Percentiles rank a stretch among this genome's conserved stretches.
Conservation (phyloP, 1,140 invertebrate genomes). For the Thaumetopoea pityocampa region DNA sequence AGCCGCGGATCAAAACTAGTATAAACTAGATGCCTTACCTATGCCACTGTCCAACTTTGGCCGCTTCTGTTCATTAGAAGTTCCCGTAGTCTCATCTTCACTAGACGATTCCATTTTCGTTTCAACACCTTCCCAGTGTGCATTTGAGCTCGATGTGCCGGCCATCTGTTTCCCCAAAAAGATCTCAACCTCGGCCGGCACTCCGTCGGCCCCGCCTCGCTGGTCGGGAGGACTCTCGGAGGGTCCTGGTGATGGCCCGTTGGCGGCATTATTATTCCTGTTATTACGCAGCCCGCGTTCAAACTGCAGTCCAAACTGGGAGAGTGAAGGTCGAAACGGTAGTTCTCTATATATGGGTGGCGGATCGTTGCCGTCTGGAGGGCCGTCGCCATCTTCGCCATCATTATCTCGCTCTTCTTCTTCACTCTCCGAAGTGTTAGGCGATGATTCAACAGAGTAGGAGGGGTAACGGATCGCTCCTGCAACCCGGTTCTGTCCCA, state of each 20-base stretch:
- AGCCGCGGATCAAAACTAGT: too few species aligned
- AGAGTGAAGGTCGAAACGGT: too few species aligned
- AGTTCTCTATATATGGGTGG: too few species aligned
- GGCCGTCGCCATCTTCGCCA: constrained; percentile 6
- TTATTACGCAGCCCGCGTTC: too few species aligned
- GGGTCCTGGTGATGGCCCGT: too few species aligned
- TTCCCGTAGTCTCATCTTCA: constrained; percentile 28
- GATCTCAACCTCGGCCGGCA: constrained; percentile 34
- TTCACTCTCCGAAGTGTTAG: constrained; percentile 19
- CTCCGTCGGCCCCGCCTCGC: background rate
- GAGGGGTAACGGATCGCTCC: constrained; percentile 57
- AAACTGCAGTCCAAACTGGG: too few species aligned
- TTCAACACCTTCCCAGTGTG: constrained; percentile 28
- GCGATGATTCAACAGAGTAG: constrained; percentile 28
- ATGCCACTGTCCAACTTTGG: constrained; percentile 79
- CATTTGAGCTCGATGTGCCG: constrained; percentile 16
- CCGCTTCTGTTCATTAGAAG: constrained; percentile 55
- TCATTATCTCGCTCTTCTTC: constrained; percentile 15
- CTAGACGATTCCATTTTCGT: constrained; percentile 19
- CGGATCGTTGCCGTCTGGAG: background rate
- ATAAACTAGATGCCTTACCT: too few species aligned
- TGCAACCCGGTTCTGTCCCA: constrained; percentile 59
- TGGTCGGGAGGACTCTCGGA: background rate
- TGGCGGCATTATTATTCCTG: background rate
- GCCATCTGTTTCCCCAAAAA: constrained; percentile 21